Base-by-base conservation (phyloP, 2,888 invertebrate genomes). In the Melitaea athalia region DNA sequence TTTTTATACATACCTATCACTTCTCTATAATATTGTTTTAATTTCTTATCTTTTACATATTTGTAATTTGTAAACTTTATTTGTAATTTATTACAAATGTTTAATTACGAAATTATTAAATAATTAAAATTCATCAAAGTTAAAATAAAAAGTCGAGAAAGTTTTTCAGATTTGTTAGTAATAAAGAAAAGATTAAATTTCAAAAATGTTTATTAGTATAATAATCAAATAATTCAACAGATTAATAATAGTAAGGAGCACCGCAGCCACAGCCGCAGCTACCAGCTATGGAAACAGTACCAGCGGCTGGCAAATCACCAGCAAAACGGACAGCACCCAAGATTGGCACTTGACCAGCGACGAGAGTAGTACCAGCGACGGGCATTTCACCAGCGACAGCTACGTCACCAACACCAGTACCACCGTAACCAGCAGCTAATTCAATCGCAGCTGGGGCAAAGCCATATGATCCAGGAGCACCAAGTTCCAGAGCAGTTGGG, bases 261-360 rank as follows among this genome's bases (percentile, higher is more conserved):
- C 12, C 71, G 67, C 81, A 78, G 3, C 80, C 79, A 67, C 85
- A 83, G 0, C 78, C 79, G 71, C 85, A 85, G 64, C 78, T 76
- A 4, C 85, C 85, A n/a, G 77, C 66, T 69, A 87, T 83, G 59
- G 80, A 76, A 62, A 85, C 85, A 5, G 77, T 67, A 49, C 87
- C 87, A 63, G 75, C 77, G 67, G 85, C 83, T 43, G 79, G 79
- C 14, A 85, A 78, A 38, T 70, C 70, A 24, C 86, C 86, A 15
- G 84, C 78, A 72, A 84, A 81, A 42, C 75, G 75, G 33, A 83
- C 83, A 17, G 79, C 77, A 63, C 83, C 81, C 47, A 81, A 77
- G 64, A 82, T 79, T 53, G 84, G 83, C 57, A 83, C 78, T 66
- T 78, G 78, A 52, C 82, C 81, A n/a, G 76, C 73, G 38, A 82